Conservation (phyloP, 2,113 vertebrate genomes). For the Sciurus niger region DNA sequence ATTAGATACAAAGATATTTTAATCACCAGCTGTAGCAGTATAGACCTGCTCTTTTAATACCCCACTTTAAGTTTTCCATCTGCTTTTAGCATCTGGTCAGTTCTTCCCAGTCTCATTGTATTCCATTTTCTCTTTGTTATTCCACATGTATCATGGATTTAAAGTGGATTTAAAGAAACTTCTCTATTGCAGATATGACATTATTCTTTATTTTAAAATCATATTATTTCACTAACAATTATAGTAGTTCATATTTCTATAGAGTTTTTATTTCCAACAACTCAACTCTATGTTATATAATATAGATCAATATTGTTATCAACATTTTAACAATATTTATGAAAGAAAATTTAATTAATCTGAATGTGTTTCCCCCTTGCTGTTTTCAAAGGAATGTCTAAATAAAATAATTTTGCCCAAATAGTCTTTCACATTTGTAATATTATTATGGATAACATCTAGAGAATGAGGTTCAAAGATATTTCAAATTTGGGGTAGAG, state of each 20-base stretch:
- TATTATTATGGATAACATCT: not conserved
- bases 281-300: not conserved
- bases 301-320: not conserved
- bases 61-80: constrained; percentile 75
- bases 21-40: constrained; percentile 70
- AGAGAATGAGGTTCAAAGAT: not conserved
- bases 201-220: not conserved
- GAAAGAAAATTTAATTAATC: not conserved
- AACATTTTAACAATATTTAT: not conserved
- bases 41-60: constrained; percentile 69
- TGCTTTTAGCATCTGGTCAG: constrained; percentile 75
- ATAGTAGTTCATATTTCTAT: not conserved
- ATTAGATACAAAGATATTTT: constrained; percentile 79
- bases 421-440: not conserved
- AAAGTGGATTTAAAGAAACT: not conserved
- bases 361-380: accelerated
- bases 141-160: not conserved
- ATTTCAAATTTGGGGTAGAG: not conserved
- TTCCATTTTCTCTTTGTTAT: constrained; percentile 60
- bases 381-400: not conserved
- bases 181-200: not conserved
- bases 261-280: not conserved
- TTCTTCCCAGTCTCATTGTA: constrained; percentile 34
- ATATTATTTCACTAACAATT: not conserved
- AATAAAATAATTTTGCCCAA: not conserved